Percentiles rank a stretch among this genome's conserved stretches.
phyloP scores from a whole-genome alignment of 2,888 invertebrate genomes.

The Dysmachus trigonus region DNA sequence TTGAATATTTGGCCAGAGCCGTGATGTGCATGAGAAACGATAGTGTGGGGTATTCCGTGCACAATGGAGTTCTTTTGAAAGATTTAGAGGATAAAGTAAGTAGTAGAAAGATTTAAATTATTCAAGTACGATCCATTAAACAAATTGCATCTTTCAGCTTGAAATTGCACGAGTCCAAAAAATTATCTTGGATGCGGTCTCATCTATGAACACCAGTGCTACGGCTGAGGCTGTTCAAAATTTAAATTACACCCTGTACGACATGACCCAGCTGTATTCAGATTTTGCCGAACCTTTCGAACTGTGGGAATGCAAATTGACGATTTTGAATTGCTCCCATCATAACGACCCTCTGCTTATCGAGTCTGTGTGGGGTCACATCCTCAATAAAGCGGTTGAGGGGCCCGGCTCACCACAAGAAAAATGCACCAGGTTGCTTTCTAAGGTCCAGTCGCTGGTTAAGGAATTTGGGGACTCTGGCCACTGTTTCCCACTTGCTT shows the following conservation, averaged over 20 bases:
- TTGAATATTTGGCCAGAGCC: constrained; percentile 91
- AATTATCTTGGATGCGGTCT: constrained; percentile 73
- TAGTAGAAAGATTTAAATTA: neutral
- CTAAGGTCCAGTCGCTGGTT: constrained; percentile 80
- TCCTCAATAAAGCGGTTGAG: constrained; percentile 66
- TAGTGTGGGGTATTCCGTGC: constrained; percentile 75
- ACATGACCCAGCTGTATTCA: constrained; percentile 90
- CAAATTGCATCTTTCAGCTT: constrained; percentile 58
- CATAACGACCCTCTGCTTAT: constrained; percentile 88
- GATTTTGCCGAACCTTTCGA: constrained; percentile 91
- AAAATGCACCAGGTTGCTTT: constrained; percentile 74
- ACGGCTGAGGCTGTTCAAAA: constrained; percentile 73
- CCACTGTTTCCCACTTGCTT: constrained; percentile 89
- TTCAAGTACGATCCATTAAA: no score
- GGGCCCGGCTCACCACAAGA: constrained; percentile 66
- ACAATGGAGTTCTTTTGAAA: constrained; percentile 80
- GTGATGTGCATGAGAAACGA: constrained; percentile 95
- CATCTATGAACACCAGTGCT: constrained; percentile 65
- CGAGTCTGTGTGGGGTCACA: constrained; percentile 91
- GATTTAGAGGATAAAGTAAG: constrained; percentile 86
- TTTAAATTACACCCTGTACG: constrained; percentile 83
- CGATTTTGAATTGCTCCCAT: constrained; percentile 94
- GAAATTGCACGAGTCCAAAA: constrained; percentile 90
- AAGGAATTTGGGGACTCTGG: constrained; percentile 82
- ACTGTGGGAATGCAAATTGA: constrained; percentile 92